Evolutionary conservation across 1,140 invertebrate species (phyloP).

Genomic region (Panulirus ornatus): DNA sequence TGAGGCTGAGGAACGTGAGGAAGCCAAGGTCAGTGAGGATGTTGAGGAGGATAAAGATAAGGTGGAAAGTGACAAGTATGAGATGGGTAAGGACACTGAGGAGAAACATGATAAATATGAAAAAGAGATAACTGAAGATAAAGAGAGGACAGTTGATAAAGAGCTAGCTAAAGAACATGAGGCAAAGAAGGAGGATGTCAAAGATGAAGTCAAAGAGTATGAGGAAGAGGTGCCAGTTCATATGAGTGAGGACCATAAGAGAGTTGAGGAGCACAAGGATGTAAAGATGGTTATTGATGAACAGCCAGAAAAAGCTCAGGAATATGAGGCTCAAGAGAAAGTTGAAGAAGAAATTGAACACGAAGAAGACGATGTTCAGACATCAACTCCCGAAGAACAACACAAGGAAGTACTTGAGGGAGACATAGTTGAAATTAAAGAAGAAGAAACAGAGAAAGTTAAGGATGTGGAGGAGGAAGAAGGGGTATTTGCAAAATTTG

Average conservation of each 20-base stretch:
- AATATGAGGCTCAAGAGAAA: slow-evolving; percentile 4
- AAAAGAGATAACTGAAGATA: not conserved
- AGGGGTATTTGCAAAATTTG: not conserved
- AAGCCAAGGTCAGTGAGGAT: too few relatives aligned
- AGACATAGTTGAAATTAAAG: not conserved
- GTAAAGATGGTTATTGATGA: not conserved
- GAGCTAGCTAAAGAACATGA: not conserved
- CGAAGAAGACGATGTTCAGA: not conserved
- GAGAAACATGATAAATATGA: not conserved
- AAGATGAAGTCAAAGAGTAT: not conserved
- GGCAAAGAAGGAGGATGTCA: not conserved
- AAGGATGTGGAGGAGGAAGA: not conserved
- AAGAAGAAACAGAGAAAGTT: slow-evolving; percentile 18
- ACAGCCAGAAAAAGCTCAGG: not conserved
- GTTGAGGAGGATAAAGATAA: not conserved
- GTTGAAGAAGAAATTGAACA: not conserved
- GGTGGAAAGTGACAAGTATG: not conserved
- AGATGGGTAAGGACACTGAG: not conserved
- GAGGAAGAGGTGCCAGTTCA: not conserved
- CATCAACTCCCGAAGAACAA: not conserved
- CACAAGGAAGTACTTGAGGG: not conserved
- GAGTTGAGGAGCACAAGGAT: not conserved
- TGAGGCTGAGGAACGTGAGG: too few relatives aligned
- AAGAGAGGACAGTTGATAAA: not conserved
- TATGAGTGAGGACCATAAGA: not conserved